Conservation (phyloP, 2,888 invertebrate species). For the Chloroclysta siterata region DNA sequence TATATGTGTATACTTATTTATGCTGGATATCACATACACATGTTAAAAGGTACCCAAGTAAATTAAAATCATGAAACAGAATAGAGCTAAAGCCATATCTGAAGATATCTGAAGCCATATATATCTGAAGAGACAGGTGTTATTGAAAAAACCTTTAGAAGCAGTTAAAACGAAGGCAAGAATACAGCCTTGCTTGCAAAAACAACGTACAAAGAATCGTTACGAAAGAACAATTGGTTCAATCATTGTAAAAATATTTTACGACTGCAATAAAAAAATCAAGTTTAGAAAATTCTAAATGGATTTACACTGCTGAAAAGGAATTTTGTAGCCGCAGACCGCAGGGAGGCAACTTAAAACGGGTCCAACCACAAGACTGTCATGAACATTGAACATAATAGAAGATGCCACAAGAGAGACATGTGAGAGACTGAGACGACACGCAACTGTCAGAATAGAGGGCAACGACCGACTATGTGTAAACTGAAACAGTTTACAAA, state of each 20-base stretch:
- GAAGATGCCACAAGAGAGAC: constrained; percentile 35
- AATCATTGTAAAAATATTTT: constrained; percentile 2
- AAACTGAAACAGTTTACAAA: constrained; percentile 50
- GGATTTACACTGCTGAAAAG: constrained; percentile 26
- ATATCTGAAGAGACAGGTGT: too few species aligned
- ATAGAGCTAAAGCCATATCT: too few species aligned
- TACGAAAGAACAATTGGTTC: neutral
- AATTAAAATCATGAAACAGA: too few species aligned
- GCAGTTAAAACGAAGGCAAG: neutral
- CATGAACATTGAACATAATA: constrained; percentile 24
- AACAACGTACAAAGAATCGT: neutral
- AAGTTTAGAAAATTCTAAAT: constrained; percentile 8
- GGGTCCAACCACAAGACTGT: constrained; percentile 49
- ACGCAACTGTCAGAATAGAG: constrained; percentile 36
- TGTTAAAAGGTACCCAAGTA: too few species aligned
- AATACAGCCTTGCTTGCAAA: neutral
- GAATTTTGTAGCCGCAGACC: constrained; percentile 40
- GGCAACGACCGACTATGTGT: constrained; percentile 51
- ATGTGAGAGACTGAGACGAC: constrained; percentile 40
- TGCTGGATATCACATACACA: too few species aligned
- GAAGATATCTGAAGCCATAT: too few species aligned
- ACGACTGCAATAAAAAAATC: neutral
- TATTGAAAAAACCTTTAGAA: neutral
- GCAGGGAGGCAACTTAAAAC: constrained; percentile 51
- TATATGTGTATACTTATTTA: too few species aligned